Conservation (phyloP, 2,113 vertebrate species). For the Loxodonta africana region DNA sequence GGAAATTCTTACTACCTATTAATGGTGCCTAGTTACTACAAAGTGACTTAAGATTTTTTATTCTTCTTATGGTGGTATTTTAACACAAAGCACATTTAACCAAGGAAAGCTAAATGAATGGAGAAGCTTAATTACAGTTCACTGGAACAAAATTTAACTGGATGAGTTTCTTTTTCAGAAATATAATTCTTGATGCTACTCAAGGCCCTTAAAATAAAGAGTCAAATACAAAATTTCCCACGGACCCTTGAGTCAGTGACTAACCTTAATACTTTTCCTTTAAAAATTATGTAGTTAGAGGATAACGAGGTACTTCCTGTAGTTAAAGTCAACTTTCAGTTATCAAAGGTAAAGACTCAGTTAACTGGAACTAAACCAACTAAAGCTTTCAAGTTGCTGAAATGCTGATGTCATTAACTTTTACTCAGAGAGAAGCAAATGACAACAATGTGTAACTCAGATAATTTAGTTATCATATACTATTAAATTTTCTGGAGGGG, state of each 20-base stretch:
- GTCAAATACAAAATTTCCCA: conserved; percentile 30
- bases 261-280: conserved; percentile 38
- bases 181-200: conserved; percentile 36
- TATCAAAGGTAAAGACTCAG: conserved; percentile 22
- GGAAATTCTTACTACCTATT: conserved; percentile 21
- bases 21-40: conserved; percentile 46
- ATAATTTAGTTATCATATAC: conserved; percentile 19
- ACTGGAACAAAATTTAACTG: conserved; percentile 59
- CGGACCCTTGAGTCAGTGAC: conserved; percentile 20
- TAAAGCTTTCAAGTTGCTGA: neutral
- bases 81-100: conserved; percentile 54
- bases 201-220: conserved; percentile 14
- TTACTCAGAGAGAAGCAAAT: conserved; percentile 49
- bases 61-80: conserved; percentile 66
- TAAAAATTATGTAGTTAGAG: conserved; percentile 12
- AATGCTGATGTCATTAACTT: neutral
- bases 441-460: neutral
- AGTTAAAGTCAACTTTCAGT: conserved; percentile 39
- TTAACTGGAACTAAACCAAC: neutral
- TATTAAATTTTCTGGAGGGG: neutral
- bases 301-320: conserved; percentile 10
- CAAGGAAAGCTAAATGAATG: conserved; percentile 63
- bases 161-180: conserved; percentile 46
- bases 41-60: conserved; percentile 53
- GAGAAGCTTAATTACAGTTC: conserved; percentile 57